Base-by-base conservation (phyloP, 2,797 vertebrate genomes). In the Lithobates sylvaticus region DNA sequence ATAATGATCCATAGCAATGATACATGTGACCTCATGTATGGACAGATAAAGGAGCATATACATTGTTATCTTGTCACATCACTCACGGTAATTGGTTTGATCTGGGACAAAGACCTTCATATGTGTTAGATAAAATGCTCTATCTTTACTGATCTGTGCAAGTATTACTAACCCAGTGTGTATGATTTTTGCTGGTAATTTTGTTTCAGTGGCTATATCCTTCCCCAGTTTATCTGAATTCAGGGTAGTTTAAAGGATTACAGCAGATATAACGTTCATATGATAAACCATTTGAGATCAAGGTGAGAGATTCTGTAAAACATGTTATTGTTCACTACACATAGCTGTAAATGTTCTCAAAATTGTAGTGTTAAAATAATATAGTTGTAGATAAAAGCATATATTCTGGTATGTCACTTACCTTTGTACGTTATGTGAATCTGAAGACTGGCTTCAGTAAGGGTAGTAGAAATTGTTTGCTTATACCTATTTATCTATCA, bases 31-130 rank as follows among this genome's bases (percentile, higher is more conserved):
- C 44, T 39, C 39, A 81, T 72, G 54, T 81, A 61, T 12, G 54
- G 47, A 81, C 29, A 72, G 32, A 81, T 23, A 58, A 26, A 32
- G 27, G 42, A 44, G 44, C 68, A 23, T 29, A 71, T n/a, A 58
- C 29, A 34, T 36, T 81, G 13, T 81, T 81, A 72, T 81, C 50
- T 61, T 72, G 69, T 81, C 79, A 72, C n/a, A 80, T 70, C 65
- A 61, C 26, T 71, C 47, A 39, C 32, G 42, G 79, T 61, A 68
- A 75, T 34, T 83, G 61, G 47, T 71, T 34, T 81, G 69, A 27
- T 81, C 47, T 81, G 2, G 69, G 44, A 81, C 29, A 71, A 71
- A 70, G 78, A 58, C 78, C 69, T 54, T 18, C 8, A 16, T 72
- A 32, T 10, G 69, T 70, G 32, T 36, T 18, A 71, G 26, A 58